These are phyloP conservation scores for Mesitornis unicolor DNA, from an alignment of 2,113 vertebrate genomes.

Conservation along the genomic window DNA sequence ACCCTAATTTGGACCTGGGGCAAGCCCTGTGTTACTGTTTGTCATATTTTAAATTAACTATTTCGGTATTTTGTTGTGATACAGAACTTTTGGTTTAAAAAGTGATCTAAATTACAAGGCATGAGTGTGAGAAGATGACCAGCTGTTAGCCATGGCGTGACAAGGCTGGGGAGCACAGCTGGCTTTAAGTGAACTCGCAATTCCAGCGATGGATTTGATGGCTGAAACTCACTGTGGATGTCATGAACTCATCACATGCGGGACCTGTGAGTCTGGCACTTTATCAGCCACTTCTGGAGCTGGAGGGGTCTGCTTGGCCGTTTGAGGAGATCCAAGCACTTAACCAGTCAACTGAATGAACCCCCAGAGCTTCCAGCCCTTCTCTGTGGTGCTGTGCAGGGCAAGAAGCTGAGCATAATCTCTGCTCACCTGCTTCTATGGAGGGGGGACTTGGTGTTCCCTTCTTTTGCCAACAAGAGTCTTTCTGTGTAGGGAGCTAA, in stretches of 20 bases:
- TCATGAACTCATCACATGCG: rapidly evolving
- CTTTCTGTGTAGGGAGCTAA: neutral
- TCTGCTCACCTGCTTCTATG: neutral
- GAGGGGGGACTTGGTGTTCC: neutral
- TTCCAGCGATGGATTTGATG: neutral
- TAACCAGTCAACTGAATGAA: neutral
- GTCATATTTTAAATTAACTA: neutral
- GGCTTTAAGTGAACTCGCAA: neutral
- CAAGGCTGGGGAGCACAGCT: neutral
- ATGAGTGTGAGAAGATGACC: neutral
- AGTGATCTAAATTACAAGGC: neutral
- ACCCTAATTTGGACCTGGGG: neutral
- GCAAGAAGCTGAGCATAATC: neutral
- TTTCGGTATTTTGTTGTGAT: neutral
- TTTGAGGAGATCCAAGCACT: rapidly evolving
- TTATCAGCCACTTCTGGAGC: neutral
- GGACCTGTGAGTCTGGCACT: neutral
- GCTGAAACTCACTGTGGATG: neutral
- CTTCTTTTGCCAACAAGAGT: neutral
- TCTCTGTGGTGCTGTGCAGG: neutral
- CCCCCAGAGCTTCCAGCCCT: neutral
- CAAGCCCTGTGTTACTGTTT: neutral
- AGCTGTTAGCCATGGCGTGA: neutral
- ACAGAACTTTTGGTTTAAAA: neutral
- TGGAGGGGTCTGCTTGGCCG: neutral